Percentiles rank a stretch among this genome's conserved stretches.
These are phyloP conservation scores for Trisateles emortualis DNA, from an alignment of 2,888 invertebrate genomes.

Conservation along the genomic window DNA sequence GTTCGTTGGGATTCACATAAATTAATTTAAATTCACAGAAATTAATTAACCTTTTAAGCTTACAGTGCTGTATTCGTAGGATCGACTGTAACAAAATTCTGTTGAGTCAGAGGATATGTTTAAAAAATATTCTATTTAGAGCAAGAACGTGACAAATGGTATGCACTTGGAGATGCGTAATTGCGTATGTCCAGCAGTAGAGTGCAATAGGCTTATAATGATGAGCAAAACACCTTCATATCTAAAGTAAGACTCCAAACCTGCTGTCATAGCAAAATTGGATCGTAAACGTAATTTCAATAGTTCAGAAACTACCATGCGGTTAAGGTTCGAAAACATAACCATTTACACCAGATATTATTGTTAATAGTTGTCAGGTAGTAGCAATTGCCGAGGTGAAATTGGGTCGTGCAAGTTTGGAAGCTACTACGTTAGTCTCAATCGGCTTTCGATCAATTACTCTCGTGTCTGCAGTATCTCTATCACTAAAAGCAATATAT, in stretches of 20 bases:
- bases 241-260: conserved; percentile 1
- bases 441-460: conserved; percentile 6
- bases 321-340: conserved; percentile 29
- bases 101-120: too few species aligned
- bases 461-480: background rate
- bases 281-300: conserved; percentile 29
- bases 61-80: too few species aligned
- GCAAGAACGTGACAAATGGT: too few species aligned
- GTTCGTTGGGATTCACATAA: background rate
- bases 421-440: background rate
- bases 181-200: too few species aligned
- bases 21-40: background rate
- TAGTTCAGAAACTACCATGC: conserved; percentile 17
- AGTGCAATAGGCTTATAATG: too few species aligned
- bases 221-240: too few species aligned
- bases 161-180: too few species aligned
- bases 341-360: conserved; percentile 44
- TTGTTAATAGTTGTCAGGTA: conserved; percentile 40
- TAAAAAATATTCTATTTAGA: too few species aligned
- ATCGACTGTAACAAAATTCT: too few species aligned
- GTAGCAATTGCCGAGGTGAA: conserved; percentile 26
- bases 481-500: too few species aligned
- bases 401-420: conserved; percentile 27
- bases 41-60: background rate
- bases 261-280: conserved; percentile 2